Evolutionary conservation across 1,140 invertebrate genomes (phyloP), one percentile per base, ranked within the genome.

Genomic region (Drosophila guanche): DNA sequence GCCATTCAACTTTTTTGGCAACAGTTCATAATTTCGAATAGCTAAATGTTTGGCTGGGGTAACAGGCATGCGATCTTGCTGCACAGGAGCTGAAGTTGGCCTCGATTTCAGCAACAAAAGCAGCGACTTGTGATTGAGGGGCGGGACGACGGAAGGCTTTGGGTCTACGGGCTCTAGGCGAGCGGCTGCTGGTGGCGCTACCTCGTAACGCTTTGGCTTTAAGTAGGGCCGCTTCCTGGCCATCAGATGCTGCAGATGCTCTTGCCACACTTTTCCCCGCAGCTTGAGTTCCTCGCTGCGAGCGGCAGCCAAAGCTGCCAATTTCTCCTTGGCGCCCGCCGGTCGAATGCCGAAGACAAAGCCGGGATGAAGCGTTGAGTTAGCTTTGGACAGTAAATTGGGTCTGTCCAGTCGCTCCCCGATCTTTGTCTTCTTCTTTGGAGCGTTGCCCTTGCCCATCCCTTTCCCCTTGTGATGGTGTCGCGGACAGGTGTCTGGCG

Each of bases 311-410:
- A 67, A 41, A 10, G 51, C 52, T 6, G 43, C 8, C 6, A 52
- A 8, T 8, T 23, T 66, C 12, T 69, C 67, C 2, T 5, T 7
- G 5, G 59, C 5, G 5, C 41, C 62, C 6, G 60, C 41, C 6
- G 65, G 53, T 4, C 51, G 57, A 1, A 74, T 52, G 1, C 81
- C 81, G 48, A 85, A 86, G 12, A 57, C 62, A 29, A 81, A 85
- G 0, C 33, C 6, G 1, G n/a, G 20, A 48, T 23, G 45, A 10
- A 46, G 10, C 0, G 45, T 43, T 3, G 16, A 16, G 0, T 6
- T 40, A 5, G 14, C 1, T 1, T 4, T 8, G 7, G 12, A 3
- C 2, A 52, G 10, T 10, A 20, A 46, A 3, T 0, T 52, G 0
- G 33, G 51, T 10, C 29, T 55, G 0, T 70, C 60, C 8, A 63